These are phyloP conservation scores for Campylorhamphus procurvoides DNA, from an alignment of 2,113 vertebrate genomes.

Conservation along the genomic window DNA sequence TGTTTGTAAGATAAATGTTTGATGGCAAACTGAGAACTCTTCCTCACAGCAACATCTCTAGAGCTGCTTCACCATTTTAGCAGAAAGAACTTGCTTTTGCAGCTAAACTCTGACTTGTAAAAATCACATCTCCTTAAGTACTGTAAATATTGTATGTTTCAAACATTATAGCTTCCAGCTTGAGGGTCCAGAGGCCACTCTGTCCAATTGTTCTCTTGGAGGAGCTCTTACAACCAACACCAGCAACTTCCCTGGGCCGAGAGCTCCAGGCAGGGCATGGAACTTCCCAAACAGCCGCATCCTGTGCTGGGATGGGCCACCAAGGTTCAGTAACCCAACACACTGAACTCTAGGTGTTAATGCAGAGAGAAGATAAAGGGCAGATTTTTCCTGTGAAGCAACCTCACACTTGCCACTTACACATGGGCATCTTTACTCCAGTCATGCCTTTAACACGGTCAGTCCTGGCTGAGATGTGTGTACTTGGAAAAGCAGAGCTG, in stretches of 20 bases:
- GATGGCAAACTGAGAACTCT: background rate
- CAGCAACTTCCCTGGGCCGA: background rate
- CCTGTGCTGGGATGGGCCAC: background rate
- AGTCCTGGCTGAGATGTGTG: fast-evolving
- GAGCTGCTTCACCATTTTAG: conserved; percentile 2
- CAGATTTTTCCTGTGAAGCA: background rate
- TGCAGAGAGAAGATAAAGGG: background rate
- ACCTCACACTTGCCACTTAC: background rate
- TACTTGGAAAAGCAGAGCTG: background rate
- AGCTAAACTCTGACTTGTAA: background rate
- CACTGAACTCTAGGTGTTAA: background rate
- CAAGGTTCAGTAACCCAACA: background rate
- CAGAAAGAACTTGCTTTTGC: conserved; percentile 5
- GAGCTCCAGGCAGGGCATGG: background rate
- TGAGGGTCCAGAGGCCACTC: background rate
- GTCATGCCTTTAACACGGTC: background rate
- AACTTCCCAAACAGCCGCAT: background rate
- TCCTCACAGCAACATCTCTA: background rate
- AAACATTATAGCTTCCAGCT: background rate
- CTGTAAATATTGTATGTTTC: background rate
- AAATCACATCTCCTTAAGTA: conserved; percentile 15
- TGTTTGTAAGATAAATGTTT: conserved; percentile 22
- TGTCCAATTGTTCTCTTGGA: background rate
- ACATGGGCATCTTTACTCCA: background rate
- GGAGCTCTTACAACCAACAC: background rate